Conservation (phyloP, 2,797 vertebrate genomes). For the Siniperca undulata region DNA sequence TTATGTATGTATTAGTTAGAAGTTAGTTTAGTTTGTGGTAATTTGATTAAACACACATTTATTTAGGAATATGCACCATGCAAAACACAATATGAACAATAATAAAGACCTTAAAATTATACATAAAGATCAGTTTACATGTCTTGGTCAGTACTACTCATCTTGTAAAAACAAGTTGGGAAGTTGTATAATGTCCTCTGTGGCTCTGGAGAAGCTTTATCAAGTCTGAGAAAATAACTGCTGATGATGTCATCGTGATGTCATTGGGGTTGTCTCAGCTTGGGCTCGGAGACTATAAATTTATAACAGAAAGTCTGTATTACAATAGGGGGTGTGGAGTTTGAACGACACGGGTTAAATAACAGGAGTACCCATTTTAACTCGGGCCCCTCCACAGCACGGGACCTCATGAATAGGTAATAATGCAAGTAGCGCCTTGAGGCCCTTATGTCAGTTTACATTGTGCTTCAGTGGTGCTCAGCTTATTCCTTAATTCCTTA, state of each 20-base stretch:
- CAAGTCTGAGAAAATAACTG: background rate
- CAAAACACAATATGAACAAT: slow-evolving; percentile 21
- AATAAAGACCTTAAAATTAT: background rate
- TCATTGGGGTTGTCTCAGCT: background rate
- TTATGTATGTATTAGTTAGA: background rate
- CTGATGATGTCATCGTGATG: background rate
- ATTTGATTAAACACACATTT: background rate
- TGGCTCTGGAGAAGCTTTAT: background rate
- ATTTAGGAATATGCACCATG: background rate
- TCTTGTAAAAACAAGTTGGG: background rate
- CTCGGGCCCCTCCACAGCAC: background rate
- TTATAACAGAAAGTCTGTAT: background rate
- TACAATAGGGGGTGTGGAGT: background rate
- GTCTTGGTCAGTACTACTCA: background rate
- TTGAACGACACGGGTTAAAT: background rate
- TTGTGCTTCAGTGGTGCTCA: background rate
- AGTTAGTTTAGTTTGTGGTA: background rate
- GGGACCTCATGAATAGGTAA: background rate
- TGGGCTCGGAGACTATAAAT: background rate
- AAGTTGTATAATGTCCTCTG: background rate
- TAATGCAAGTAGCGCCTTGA: background rate
- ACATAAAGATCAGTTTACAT: background rate
- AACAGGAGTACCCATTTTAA: background rate
- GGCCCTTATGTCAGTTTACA: background rate
- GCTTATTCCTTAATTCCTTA: background rate